A percentile compares a stretch with the other conserved stretches of the same genome.
phyloP scores from a whole-genome alignment of 2,113 vertebrate species.

The Callospermophilus lateralis region DNA sequence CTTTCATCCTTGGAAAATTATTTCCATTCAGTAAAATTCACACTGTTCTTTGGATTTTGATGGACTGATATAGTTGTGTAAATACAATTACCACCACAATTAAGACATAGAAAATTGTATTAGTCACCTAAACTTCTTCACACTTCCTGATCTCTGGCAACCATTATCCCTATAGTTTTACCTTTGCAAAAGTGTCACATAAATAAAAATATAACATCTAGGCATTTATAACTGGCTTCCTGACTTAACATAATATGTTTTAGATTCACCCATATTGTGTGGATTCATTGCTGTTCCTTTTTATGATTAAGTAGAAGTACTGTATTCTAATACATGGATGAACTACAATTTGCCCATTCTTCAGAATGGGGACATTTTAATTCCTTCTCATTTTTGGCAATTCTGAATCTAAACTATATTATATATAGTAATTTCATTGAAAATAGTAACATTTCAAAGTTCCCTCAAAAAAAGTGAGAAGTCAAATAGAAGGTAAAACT shows the following conservation, averaged over 20 bases:
- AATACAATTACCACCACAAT: background rate
- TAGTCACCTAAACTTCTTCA: background rate
- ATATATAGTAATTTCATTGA: background rate
- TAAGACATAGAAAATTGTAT: background rate
- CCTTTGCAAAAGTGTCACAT: background rate
- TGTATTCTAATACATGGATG: background rate
- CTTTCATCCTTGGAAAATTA: background rate
- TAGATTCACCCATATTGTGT: background rate
- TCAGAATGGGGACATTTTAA: background rate
- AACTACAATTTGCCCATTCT: background rate
- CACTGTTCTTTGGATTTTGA: background rate
- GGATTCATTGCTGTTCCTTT: background rate
- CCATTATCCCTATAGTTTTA: background rate
- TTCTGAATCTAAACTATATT: background rate
- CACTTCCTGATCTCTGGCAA: background rate
- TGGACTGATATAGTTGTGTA: background rate
- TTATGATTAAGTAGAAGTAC: background rate
- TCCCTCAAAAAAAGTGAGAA: background rate
- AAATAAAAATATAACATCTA: background rate
- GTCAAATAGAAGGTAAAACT: conserved; percentile 1
- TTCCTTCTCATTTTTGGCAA: background rate
- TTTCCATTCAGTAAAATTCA: conserved; percentile 24
- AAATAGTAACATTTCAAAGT: background rate
- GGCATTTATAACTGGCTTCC: background rate
- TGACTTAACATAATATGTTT: background rate